phyloP scores from a whole-genome alignment of 35 echinoderm and acorn worm species.

The Ophioderma brevispina region DNA sequence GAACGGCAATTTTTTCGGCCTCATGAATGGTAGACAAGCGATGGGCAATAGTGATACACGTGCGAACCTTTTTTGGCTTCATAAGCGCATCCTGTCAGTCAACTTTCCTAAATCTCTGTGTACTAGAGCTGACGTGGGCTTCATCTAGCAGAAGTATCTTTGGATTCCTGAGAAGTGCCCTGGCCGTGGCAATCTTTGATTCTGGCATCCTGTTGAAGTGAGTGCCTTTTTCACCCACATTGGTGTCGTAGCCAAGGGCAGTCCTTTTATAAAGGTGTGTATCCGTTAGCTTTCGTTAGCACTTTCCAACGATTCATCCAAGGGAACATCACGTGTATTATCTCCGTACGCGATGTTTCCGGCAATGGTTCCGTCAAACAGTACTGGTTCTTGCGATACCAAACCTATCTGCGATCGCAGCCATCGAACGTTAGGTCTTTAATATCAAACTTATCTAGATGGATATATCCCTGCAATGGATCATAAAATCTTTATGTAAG shows the following conservation, averaged over 20 bases:
- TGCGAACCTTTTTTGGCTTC: conserved; percentile 88
- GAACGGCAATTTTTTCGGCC: conserved; percentile 89
- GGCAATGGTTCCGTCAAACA: conserved; percentile 85
- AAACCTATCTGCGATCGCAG: conserved; percentile 76
- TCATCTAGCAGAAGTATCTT: conserved; percentile 72
- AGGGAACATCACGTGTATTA: conserved; percentile 44
- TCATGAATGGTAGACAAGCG: conserved; percentile 98
- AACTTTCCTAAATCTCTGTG: conserved; percentile 67
- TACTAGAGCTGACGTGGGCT: conserved; percentile 82
- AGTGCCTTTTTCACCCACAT: conserved; percentile 84
- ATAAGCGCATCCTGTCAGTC: conserved; percentile 92
- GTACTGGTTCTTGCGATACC: conserved; percentile 77
- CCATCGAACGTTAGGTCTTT: conserved; percentile 67
- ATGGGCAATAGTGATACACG: conserved; percentile 98
- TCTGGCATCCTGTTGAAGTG: conserved; percentile 80
- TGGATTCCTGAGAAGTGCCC: conserved; percentile 70
- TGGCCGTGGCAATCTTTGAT: conserved; percentile 78
- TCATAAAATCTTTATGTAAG: conserved; percentile 85
- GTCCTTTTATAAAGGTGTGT: conserved; percentile 55
- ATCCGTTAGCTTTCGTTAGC: conserved; percentile 72
- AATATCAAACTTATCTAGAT: conserved; percentile 29
- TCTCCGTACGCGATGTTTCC: conserved; percentile 89
- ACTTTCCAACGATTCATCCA: conserved; percentile 43
- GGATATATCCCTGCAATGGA: conserved; percentile 55
- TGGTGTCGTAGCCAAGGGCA: conserved; percentile 70